These are phyloP conservation scores for Platypus cylindrus DNA, from an alignment of 2,888 invertebrate species.

Conservation along the genomic window DNA sequence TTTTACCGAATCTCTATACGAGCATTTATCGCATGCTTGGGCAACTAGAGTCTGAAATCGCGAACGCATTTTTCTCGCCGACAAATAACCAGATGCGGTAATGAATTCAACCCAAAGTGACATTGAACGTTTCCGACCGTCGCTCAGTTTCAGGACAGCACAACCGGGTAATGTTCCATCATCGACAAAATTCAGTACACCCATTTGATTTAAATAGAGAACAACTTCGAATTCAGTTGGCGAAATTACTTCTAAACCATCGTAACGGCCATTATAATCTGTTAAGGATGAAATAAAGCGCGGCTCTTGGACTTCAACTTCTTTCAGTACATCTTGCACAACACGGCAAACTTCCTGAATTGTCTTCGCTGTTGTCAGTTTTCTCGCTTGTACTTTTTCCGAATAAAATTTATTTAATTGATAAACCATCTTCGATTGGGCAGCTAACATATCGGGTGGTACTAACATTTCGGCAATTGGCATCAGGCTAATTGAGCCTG, in stretches of 20 bases:
- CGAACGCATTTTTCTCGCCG: slow-evolving; percentile 70
- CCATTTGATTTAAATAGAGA: slow-evolving; percentile 77
- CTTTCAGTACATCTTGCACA: slow-evolving; percentile 69
- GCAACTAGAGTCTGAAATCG: slow-evolving; percentile 68
- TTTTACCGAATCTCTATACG: slow-evolving; percentile 65
- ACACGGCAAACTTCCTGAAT: slow-evolving; percentile 66
- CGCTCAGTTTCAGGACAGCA: slow-evolving; percentile 71
- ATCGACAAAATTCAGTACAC: slow-evolving; percentile 79
- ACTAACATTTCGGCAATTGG: slow-evolving; percentile 59
- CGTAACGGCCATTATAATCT: slow-evolving; percentile 62
- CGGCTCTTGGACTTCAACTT: slow-evolving; percentile 76
- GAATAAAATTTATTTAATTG: slow-evolving; percentile 73
- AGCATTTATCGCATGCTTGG: slow-evolving; percentile 68
- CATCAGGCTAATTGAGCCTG: slow-evolving; percentile 26
- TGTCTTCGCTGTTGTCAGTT: slow-evolving; percentile 55
- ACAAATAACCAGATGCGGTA: slow-evolving; percentile 74
- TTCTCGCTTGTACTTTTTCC: slow-evolving; percentile 61
- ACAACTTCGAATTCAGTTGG: slow-evolving; percentile 74
- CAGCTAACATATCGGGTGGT: slow-evolving; percentile 86
- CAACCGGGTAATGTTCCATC: slow-evolving; percentile 72
- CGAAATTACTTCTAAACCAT: slow-evolving; percentile 64
- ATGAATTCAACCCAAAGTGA: slow-evolving; percentile 87
- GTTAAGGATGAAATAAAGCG: slow-evolving; percentile 66
- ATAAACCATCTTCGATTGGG: slow-evolving; percentile 88
- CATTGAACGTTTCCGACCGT: slow-evolving; percentile 78